phyloP scores from a whole-genome alignment of 1,140 invertebrate genomes.

The Oryctes rhinoceros region DNA sequence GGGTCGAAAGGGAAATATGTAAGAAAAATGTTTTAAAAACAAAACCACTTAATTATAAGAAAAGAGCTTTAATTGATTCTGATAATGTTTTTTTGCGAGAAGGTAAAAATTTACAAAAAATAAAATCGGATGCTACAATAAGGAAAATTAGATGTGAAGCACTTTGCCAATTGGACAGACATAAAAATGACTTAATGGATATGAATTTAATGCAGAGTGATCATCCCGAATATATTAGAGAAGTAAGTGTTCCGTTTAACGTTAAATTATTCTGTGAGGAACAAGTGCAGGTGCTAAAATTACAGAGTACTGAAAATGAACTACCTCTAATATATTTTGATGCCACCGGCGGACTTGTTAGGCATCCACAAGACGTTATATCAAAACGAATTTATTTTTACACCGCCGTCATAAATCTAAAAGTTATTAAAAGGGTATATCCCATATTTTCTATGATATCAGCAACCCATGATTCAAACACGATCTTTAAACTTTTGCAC shows the following conservation, averaged over 20 bases:
- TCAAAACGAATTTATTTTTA: constrained; percentile 37
- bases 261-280: too few species aligned
- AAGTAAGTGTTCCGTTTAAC: too few species aligned
- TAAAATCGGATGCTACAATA: constrained; percentile 35
- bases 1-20: constrained; percentile 22
- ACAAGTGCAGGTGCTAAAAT: too few species aligned
- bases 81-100: constrained; percentile 7
- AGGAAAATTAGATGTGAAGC: constrained; percentile 38
- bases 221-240: too few species aligned
- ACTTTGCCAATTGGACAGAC: constrained; percentile 1
- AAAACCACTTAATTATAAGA: constrained; percentile 35
- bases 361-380: constrained; percentile 13
- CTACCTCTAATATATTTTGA: constrained; percentile 39
- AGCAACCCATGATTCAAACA: neutral
- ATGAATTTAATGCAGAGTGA: too few species aligned
- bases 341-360: constrained; percentile 28
- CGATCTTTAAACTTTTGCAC: constrained; percentile 4
- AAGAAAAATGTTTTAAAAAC: constrained; percentile 34
- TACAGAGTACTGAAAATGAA: too few species aligned
- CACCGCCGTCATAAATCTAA: constrained; percentile 11
- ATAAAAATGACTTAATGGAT: constrained; percentile 31
- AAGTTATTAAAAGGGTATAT: constrained; percentile 16
- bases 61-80: neutral
- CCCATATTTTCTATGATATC: constrained; percentile 29
- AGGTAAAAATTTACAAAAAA: constrained; percentile 31